phyloP scores from a whole-genome alignment of 1,140 invertebrate species.

The Drosophila pseudoobscura region DNA sequence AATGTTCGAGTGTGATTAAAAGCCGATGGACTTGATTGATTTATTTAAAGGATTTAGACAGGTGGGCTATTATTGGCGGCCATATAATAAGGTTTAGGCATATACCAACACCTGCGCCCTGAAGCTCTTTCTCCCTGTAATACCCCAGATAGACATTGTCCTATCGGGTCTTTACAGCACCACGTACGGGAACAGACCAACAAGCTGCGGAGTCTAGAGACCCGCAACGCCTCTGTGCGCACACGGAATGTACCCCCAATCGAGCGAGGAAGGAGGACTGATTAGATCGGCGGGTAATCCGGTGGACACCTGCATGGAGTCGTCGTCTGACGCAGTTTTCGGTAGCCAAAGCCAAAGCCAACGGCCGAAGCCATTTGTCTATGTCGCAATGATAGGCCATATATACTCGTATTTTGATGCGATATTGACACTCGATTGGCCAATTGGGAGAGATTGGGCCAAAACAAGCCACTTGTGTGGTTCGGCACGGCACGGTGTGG shows the following conservation, averaged over 20 bases:
- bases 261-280: slow-evolving; percentile 2
- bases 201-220: too few relatives aligned
- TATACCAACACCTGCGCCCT: too few relatives aligned
- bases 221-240: neutral
- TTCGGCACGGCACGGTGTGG: neutral
- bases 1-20: slow-evolving; percentile 41
- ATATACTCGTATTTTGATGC: slow-evolving; percentile 37
- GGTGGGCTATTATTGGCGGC: neutral
- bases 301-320: slow-evolving; percentile 28
- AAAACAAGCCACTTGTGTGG: slow-evolving; percentile 47
- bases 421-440: slow-evolving; percentile 52
- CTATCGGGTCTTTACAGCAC: too few relatives aligned
- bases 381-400: slow-evolving; percentile 44
- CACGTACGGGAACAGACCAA: too few relatives aligned
- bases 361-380: slow-evolving; percentile 25
- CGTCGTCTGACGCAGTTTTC: slow-evolving; percentile 28
- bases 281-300: slow-evolving; percentile 40
- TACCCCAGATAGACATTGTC: too few relatives aligned
- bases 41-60: slow-evolving; percentile 38
- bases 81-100: too few relatives aligned
- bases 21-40: slow-evolving; percentile 3
- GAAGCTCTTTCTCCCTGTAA: too few relatives aligned
- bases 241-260: slow-evolving; percentile 27
- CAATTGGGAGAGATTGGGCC: slow-evolving; percentile 67
- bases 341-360: slow-evolving; percentile 8